Evolutionary conservation across 2,113 vertebrate genomes (phyloP).

Genomic region (Barbus barbus): DNA sequence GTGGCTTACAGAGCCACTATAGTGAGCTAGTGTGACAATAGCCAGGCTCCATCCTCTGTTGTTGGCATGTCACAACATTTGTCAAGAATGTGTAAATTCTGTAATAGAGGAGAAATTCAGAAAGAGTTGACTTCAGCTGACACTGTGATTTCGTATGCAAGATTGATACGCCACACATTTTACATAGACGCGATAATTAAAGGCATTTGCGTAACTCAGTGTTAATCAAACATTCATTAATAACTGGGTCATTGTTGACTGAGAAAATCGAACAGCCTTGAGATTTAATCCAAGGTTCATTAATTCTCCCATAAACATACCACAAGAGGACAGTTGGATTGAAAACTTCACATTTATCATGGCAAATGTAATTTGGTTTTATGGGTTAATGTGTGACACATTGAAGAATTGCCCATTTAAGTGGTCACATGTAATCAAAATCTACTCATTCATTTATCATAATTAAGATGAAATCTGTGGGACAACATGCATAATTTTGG

Average conservation of each 20-base stretch:
- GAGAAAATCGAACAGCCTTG: constrained; percentile 20
- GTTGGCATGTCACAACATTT: constrained; percentile 63
- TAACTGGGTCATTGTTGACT: constrained; percentile 18
- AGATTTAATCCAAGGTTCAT: constrained; percentile 43
- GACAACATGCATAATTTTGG: constrained; percentile 12
- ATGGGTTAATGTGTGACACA: constrained; percentile 37
- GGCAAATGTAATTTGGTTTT: constrained; percentile 39
- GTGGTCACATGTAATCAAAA: constrained; percentile 40
- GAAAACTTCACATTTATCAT: constrained; percentile 47
- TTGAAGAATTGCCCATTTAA: constrained; percentile 47
- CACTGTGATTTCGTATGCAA: neutral
- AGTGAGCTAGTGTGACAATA: no score
- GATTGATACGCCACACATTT: neutral
- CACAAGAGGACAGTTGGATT: constrained; percentile 36
- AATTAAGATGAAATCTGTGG: constrained; percentile 25
- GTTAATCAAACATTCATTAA: constrained; percentile 41
- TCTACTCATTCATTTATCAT: constrained; percentile 44
- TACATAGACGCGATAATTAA: neutral
- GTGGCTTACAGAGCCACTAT: no score
- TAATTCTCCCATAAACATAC: constrained; percentile 29
- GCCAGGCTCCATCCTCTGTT: constrained; percentile 56
- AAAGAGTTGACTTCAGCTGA: constrained; percentile 49
- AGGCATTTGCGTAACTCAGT: constrained; percentile 34
- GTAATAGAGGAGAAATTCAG: constrained; percentile 61
- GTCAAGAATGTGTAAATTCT: constrained; percentile 65